Evolutionary conservation across 2,888 invertebrate species (phyloP).

Genomic region (Drosophila meridiana): DNA sequence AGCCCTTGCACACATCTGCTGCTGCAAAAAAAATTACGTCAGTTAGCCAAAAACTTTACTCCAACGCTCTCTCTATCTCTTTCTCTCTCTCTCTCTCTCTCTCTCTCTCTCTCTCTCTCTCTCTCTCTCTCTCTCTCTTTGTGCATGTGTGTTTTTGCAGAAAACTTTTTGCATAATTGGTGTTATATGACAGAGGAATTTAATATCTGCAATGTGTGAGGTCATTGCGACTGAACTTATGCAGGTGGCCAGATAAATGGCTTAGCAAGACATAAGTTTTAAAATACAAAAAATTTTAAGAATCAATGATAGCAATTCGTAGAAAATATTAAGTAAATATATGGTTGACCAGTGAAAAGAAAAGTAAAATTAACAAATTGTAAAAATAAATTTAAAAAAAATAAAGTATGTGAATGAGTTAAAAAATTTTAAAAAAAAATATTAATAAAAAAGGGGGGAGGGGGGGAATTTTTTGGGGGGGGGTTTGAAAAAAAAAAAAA

Average conservation of each 20-base stretch:
- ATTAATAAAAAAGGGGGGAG: too few relatives aligned
- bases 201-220: slow-evolving; percentile 5
- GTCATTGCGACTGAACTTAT: neutral
- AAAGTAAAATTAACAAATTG: too few relatives aligned
- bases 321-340: too few relatives aligned
- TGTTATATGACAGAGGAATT: slow-evolving; percentile 19
- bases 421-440: too few relatives aligned
- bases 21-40: slow-evolving; percentile 59
- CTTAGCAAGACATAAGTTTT: neutral
- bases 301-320: too few relatives aligned
- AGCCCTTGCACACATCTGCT: slow-evolving; percentile 18
- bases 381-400: too few relatives aligned
- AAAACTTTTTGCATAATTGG: slow-evolving; percentile 65
- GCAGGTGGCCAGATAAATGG: slow-evolving; percentile 21
- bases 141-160: neutral
- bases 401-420: too few relatives aligned
- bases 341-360: too few relatives aligned
- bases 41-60: slow-evolving; percentile 65
- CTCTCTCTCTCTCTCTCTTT: neutral
- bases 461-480: too few relatives aligned
- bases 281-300: neutral
- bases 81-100: neutral
- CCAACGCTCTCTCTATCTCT: neutral
- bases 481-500: too few relatives aligned
- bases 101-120: neutral